Conservation (phyloP, 2,888 invertebrate genomes). For the Spodoptera exigua region DNA sequence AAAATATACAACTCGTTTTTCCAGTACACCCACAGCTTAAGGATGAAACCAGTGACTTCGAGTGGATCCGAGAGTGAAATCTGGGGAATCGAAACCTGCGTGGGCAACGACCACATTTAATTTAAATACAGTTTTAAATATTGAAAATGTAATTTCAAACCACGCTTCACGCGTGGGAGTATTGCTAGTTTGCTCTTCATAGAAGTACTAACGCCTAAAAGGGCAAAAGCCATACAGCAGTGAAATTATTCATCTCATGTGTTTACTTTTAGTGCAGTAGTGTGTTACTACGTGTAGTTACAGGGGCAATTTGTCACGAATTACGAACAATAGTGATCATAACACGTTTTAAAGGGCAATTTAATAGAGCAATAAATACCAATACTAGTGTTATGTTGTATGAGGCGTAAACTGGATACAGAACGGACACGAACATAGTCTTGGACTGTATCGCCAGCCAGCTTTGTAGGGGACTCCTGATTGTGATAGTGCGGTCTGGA, state of each 20-base stretch:
- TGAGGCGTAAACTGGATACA: constrained; percentile 20
- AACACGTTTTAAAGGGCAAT: constrained; percentile 33
- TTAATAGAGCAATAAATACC: constrained; percentile 45
- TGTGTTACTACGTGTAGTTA: constrained; percentile 1
- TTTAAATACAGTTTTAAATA: background rate
- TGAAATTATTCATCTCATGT: constrained; percentile 7
- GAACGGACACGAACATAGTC: constrained; percentile 18
- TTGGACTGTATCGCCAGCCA: background rate
- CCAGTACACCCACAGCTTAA: constrained; percentile 6
- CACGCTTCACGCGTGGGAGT: background rate
- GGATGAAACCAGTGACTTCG: constrained; percentile 24
- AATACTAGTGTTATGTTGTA: constrained; percentile 32
- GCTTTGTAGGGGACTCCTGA: constrained; percentile 21
- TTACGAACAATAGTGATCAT: constrained; percentile 33
- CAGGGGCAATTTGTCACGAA: constrained; percentile 31
- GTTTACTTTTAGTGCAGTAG: background rate
- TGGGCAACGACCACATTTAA: background rate
- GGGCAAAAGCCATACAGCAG: constrained; percentile 4
- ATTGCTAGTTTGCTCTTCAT: background rate
- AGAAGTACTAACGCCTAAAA: background rate
- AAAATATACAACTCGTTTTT: constrained; percentile 23
- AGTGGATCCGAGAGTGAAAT: constrained; percentile 8
- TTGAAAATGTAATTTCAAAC: background rate
- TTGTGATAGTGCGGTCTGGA: background rate
- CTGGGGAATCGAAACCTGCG: background rate